These are phyloP conservation scores for Lophotis ruficrista DNA, from an alignment of 2,113 vertebrate genomes.

Conservation along the genomic window DNA sequence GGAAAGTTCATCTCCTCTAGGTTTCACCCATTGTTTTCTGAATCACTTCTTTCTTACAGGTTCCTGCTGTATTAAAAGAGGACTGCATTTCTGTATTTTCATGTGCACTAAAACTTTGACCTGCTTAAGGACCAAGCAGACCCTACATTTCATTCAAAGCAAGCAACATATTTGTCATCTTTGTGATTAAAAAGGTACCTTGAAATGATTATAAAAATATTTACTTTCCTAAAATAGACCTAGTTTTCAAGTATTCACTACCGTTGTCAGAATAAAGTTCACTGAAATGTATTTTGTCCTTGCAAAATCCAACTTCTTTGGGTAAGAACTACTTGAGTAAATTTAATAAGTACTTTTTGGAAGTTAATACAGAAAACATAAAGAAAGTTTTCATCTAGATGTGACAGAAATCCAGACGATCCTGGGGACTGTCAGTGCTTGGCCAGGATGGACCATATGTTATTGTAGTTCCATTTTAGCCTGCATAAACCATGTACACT, in stretches of 20 bases:
- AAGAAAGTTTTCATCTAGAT: background rate
- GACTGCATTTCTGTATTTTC: background rate
- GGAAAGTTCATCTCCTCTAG: background rate
- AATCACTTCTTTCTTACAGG: background rate
- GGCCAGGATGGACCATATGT: background rate
- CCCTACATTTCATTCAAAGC: background rate
- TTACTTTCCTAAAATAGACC: background rate
- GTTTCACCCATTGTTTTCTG: background rate
- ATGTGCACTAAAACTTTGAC: accelerated
- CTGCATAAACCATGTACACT: background rate
- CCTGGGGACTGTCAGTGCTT: background rate
- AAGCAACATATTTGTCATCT: background rate
- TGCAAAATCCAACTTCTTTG: background rate
- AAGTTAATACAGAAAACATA: background rate
- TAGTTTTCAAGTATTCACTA: background rate
- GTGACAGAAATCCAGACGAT: background rate
- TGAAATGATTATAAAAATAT: accelerated
- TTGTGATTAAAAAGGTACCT: background rate
- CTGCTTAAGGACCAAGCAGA: background rate
- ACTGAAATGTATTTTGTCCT: background rate
- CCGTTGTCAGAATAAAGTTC: background rate
- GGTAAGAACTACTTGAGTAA: too few species aligned
- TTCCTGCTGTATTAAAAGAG: background rate
- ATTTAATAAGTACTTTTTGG: too few species aligned
- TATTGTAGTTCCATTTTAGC: background rate